A percentile compares a stretch with the other conserved stretches of the same genome.
phyloP scores from a whole-genome alignment of 1,140 invertebrate genomes.

The Mylabris phalerata region DNA sequence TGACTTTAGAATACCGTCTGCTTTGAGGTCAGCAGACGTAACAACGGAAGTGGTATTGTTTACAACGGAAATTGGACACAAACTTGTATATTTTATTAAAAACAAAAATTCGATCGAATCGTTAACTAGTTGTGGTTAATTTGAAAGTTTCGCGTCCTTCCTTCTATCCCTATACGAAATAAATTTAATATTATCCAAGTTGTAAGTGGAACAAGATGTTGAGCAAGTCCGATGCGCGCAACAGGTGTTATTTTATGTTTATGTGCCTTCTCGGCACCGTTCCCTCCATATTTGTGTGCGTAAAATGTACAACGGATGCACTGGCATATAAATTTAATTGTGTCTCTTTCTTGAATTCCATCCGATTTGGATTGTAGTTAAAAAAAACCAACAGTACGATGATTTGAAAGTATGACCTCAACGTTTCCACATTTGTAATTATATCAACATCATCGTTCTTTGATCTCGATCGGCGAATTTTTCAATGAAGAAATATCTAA shows the following conservation, averaged over 20 bases:
- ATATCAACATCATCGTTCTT: too few species aligned
- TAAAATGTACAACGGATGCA: neutral
- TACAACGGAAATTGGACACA: slow-evolving; percentile 8
- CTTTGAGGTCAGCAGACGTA: slow-evolving; percentile 10
- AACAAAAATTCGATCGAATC: neutral
- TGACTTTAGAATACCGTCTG: slow-evolving; percentile 2
- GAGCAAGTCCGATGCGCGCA: slow-evolving; percentile 10
- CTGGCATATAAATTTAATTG: too few species aligned
- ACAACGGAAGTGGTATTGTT: slow-evolving; percentile 15
- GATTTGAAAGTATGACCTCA: too few species aligned
- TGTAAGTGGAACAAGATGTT: slow-evolving; percentile 13
- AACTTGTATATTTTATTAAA: neutral
- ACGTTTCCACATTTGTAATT: too few species aligned
- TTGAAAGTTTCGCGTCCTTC: neutral
- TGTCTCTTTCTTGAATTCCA: too few species aligned
- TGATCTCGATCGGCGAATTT: too few species aligned
- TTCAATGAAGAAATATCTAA: too few species aligned
- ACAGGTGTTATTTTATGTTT: slow-evolving; percentile 15
- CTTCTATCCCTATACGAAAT: neutral
- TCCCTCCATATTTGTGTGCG: neutral
- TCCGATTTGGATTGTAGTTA: too few species aligned
- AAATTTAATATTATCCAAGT: slow-evolving; percentile 11
- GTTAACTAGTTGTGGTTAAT: neutral
- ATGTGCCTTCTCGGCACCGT: slow-evolving; percentile 3
- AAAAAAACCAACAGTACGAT: too few species aligned